These are phyloP conservation scores for Parasteatoda tepidariorum DNA, from an alignment of 1,140 invertebrate genomes.

Conservation along the genomic window DNA sequence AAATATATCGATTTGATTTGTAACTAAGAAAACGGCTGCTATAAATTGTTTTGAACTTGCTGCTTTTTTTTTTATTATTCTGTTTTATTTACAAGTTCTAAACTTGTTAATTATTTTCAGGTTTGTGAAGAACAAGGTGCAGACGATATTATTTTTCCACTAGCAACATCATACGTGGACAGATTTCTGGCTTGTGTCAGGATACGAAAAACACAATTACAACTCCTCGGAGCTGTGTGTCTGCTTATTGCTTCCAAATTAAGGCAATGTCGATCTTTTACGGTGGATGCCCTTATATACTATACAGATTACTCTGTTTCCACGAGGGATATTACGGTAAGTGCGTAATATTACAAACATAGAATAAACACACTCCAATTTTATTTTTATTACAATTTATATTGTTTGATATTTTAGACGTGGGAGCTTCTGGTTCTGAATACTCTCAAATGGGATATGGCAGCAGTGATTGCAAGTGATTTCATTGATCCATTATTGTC, in stretches of 20 bases:
- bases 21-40: too few species aligned
- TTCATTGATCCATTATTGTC: constrained; percentile 63
- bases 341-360: constrained; percentile 66
- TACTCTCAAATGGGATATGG: constrained; percentile 63
- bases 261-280: constrained; percentile 82
- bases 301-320: constrained; percentile 94
- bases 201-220: constrained; percentile 83
- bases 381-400: neutral
- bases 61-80: too few species aligned
- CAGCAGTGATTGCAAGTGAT: constrained; percentile 62
- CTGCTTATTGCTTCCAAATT: constrained; percentile 92
- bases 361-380: neutral
- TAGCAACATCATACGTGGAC: constrained; percentile 93
- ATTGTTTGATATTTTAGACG: constrained; percentile 59
- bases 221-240: constrained; percentile 88
- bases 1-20: too few species aligned
- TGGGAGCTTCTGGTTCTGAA: constrained; percentile 64
- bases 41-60: too few species aligned
- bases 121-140: constrained; percentile 92
- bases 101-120: too few species aligned
- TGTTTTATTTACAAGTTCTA: too few species aligned
- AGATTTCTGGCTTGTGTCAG: constrained; percentile 83
- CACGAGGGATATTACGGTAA: constrained; percentile 85
- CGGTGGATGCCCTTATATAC: constrained; percentile 83
- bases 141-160: constrained; percentile 89